Percentiles rank a stretch among this genome's conserved stretches.
Conservation (phyloP, 2,888 invertebrate genomes). For the Athalia rosae region DNA sequence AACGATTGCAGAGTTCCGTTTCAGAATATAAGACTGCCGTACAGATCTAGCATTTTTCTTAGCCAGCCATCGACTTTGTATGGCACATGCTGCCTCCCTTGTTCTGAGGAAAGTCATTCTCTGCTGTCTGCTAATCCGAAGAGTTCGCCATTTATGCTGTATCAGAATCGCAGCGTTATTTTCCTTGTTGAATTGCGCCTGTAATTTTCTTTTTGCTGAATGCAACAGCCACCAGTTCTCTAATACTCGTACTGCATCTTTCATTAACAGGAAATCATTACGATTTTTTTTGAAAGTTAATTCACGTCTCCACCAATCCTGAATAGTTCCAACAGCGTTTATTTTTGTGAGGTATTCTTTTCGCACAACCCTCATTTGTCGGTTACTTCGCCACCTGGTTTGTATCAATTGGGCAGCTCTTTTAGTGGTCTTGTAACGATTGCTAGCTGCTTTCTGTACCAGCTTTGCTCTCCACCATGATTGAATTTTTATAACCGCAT, state of each 20-base stretch:
- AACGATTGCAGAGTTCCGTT: slow-evolving; percentile 54
- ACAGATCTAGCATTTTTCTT: slow-evolving; percentile 38
- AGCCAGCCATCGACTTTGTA: slow-evolving; percentile 56
- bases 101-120: neutral
- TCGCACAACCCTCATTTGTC: slow-evolving; percentile 70
- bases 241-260: slow-evolving; percentile 64
- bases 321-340: slow-evolving; percentile 68
- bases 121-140: slow-evolving; percentile 43
- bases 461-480: slow-evolving; percentile 72
- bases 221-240: slow-evolving; percentile 68
- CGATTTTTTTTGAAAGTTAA: slow-evolving; percentile 70
- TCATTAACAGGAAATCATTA: slow-evolving; percentile 67
- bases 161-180: slow-evolving; percentile 64
- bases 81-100: slow-evolving; percentile 40
- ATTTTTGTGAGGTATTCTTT: slow-evolving; percentile 66
- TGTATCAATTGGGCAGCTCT: slow-evolving; percentile 64
- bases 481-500: slow-evolving; percentile 75
- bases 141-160: slow-evolving; percentile 59
- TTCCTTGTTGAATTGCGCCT: slow-evolving; percentile 69
- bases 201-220: slow-evolving; percentile 69
- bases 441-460: slow-evolving; percentile 51
- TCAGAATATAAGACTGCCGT: slow-evolving; percentile 47
- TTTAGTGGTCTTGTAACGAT: slow-evolving; percentile 62
- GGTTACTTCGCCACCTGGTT: slow-evolving; percentile 68
- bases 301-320: slow-evolving; percentile 73